Conservation (phyloP, 1,140 invertebrate species). For the Diachasmimorpha longicaudata region DNA sequence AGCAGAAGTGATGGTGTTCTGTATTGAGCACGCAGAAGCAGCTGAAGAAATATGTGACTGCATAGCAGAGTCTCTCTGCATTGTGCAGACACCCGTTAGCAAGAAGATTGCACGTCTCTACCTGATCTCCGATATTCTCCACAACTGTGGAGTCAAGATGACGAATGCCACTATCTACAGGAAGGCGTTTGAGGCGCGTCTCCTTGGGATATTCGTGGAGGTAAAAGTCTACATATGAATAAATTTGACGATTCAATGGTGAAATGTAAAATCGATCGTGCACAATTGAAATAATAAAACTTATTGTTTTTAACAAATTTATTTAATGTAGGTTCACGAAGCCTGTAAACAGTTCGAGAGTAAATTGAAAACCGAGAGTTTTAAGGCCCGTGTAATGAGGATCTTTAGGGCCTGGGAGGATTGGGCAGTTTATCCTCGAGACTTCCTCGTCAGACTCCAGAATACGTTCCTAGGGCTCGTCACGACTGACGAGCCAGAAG, state of each 20-base stretch:
- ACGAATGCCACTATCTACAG: constrained; percentile 97
- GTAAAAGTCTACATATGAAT: too few species aligned
- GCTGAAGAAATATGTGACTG: constrained; percentile 95
- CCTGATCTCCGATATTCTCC: constrained; percentile 95
- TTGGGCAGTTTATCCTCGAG: constrained; percentile 94
- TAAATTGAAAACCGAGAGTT: constrained; percentile 93
- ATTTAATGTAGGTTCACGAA: constrained; percentile 73
- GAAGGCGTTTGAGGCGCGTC: constrained; percentile 87
- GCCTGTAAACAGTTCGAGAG: constrained; percentile 83
- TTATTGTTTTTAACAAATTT: too few species aligned
- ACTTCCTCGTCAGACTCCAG: constrained; percentile 89
- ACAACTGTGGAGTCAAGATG: constrained; percentile 96
- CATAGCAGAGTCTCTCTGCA: constrained; percentile 83
- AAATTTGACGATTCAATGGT: too few species aligned
- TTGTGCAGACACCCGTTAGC: constrained; percentile 78
- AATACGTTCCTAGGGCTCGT: constrained; percentile 85
- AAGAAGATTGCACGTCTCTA: constrained; percentile 96
- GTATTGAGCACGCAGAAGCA: constrained; percentile 97
- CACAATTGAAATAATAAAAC: too few species aligned
- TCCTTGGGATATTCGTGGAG: constrained; percentile 87
- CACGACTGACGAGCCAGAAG: constrained; percentile 55
- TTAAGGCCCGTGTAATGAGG: constrained; percentile 92
- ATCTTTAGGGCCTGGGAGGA: constrained; percentile 98
- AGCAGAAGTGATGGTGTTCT: constrained; percentile 97
- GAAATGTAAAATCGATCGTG: too few species aligned